Conservation (phyloP, 2,113 vertebrate genomes). For the Pagrus major region DNA sequence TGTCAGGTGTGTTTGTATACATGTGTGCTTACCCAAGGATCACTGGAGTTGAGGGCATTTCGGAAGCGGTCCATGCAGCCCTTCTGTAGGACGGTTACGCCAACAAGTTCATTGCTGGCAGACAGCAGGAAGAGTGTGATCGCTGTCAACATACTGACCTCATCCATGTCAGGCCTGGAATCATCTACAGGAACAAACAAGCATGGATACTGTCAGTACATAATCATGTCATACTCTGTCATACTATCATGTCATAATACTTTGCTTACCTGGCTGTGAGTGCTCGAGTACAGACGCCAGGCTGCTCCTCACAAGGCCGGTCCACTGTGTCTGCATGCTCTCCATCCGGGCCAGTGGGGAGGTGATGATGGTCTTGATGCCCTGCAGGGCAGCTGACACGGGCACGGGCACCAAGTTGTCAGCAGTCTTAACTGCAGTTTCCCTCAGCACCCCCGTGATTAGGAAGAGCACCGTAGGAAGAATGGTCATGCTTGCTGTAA, state of each 20-base stretch:
- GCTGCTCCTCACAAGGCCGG: constrained; percentile 93
- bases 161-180: constrained; percentile 88
- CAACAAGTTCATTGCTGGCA: constrained; percentile 92
- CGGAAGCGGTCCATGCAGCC: constrained; percentile 94
- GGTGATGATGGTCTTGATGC: constrained; percentile 94
- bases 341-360: constrained; percentile 88
- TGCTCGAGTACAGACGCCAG: constrained; percentile 94
- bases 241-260: background rate
- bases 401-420: constrained; percentile 90
- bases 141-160: constrained; percentile 95
- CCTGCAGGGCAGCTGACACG: constrained; percentile 94
- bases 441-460: constrained; percentile 94
- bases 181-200: constrained; percentile 82
- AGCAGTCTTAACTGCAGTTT: constrained; percentile 91
- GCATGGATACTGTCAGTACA: background rate
- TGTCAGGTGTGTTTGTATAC: background rate
- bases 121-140: constrained; percentile 92
- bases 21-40: constrained; percentile 88
- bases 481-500: constrained; percentile 94
- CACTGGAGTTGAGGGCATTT: constrained; percentile 91
- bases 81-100: constrained; percentile 93
- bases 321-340: constrained; percentile 93
- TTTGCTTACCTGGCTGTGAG: constrained; percentile 89
- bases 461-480: constrained; percentile 96
- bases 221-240: background rate